Evolutionary conservation across 2,888 invertebrate species (phyloP), one percentile per base, ranked within the genome.

Genomic region (Anagyrus pseudococci): DNA sequence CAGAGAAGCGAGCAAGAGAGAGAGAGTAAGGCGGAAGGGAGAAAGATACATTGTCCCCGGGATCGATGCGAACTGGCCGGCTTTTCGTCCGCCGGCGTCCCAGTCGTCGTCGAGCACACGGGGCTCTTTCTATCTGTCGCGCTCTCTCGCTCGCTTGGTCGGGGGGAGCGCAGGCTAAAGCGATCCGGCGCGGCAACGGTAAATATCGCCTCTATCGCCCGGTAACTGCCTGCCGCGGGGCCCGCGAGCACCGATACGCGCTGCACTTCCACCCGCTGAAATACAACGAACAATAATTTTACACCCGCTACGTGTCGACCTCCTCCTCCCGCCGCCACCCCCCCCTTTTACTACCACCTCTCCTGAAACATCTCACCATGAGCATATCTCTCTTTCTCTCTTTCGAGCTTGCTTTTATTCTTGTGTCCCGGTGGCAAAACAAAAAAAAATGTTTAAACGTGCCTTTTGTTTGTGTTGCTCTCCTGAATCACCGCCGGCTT

Each of bases 281-380:
- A 70, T 71, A 69, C 67, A 70, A 68, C 70, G 68, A 68, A 71
- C 70, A 69, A 70, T 71, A 69, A 71, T 71, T 71, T 70, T 70
- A 66, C 69, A 68, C 66, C 67, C 65, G 67, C 67, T 64, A 20
- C 26, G 26, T 2, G 37, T 13, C n/a, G n/a, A n/a, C n/a, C n/a
- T n/a, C n/a, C n/a, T n/a, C n/a, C n/a, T n/a, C n/a, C n/a, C n/a
- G n/a, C n/a, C n/a, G n/a, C n/a, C 43, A 44, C 48, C 19, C 25
- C 6, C 37, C 22, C 22, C 25, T 26, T 4, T 49, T 29, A 17
- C 50, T 43, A n/a, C 17, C 41, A 19, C 19, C 26, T 40, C 48
- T 23, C 23, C 8, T 8, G 4, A 2, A n/a, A n/a, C n/a, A n/a
- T n/a, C n/a, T n/a, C n/a, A n/a, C n/a, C n/a, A n/a, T n/a, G n/a